Evolutionary conservation across 37 sponge, comb jelly and placozoan species (phyloP).

Genomic region (Oopsacas minuta): DNA sequence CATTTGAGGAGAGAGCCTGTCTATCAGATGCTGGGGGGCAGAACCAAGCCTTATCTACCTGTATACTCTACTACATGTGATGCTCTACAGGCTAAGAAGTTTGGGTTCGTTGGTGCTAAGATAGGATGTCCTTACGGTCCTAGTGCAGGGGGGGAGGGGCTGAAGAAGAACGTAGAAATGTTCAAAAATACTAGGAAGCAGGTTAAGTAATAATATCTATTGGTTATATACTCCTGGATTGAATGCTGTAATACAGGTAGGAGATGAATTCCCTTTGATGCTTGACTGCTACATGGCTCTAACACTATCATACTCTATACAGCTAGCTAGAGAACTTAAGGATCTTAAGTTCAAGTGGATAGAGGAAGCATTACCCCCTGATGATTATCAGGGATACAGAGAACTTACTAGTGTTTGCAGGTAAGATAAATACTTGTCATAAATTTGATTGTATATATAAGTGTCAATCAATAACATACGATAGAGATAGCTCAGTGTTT

Average conservation of each 20-base stretch:
- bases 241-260: too few relatives aligned
- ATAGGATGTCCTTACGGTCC: conserved; percentile 73
- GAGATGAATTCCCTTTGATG: conserved; percentile 74
- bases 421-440: conserved; percentile 29
- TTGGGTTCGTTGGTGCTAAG: conserved; percentile 79
- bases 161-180: conserved; percentile 48
- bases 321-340: conserved; percentile 47
- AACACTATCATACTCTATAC: conserved; percentile 43
- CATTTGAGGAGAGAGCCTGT: conserved; percentile 62
- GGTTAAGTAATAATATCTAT: too few relatives aligned
- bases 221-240: too few relatives aligned
- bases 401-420: background rate
- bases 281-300: conserved; percentile 85
- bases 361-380: conserved; percentile 66
- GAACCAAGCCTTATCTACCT: conserved; percentile 36
- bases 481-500: background rate
- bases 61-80: conserved; percentile 1
- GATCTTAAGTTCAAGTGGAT: conserved; percentile 64
- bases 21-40: conserved; percentile 62
- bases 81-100: conserved; percentile 26
- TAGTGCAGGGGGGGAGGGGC: conserved; percentile 51
- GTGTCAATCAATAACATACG: background rate
- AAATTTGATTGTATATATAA: background rate
- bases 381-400: conserved; percentile 58
- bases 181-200: conserved; percentile 46